These are phyloP conservation scores for Empidonax traillii DNA, from an alignment of 2,113 vertebrate species.

Conservation along the genomic window DNA sequence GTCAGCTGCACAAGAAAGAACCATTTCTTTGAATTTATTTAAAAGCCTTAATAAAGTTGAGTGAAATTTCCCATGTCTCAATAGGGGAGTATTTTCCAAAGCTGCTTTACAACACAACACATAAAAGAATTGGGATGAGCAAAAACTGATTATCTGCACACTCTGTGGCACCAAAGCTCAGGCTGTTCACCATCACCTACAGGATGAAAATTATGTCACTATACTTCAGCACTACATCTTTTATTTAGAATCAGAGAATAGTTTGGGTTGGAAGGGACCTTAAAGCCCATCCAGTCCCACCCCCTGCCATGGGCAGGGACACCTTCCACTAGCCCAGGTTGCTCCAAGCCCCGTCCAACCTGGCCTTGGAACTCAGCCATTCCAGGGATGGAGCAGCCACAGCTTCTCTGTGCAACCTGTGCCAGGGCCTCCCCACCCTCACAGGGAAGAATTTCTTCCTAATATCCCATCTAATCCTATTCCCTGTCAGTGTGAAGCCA, in stretches of 20 bases:
- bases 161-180: background rate
- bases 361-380: background rate
- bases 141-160: background rate
- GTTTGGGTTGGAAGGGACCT: background rate
- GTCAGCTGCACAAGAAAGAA: background rate
- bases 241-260: background rate
- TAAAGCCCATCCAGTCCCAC: background rate
- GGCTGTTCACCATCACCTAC: background rate
- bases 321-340: background rate
- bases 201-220: background rate
- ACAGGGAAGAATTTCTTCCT: background rate
- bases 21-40: constrained; percentile 9
- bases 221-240: background rate
- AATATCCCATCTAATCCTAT: background rate
- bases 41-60: background rate
- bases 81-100: background rate
- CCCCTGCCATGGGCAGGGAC: background rate
- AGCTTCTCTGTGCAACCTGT: background rate
- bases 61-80: background rate
- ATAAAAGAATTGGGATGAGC: background rate
- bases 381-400: background rate
- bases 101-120: background rate
- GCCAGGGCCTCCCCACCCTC: background rate
- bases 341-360: background rate
- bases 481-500: background rate